phyloP scores from a whole-genome alignment of 2,113 vertebrate species.

The Bos taurus region DNA sequence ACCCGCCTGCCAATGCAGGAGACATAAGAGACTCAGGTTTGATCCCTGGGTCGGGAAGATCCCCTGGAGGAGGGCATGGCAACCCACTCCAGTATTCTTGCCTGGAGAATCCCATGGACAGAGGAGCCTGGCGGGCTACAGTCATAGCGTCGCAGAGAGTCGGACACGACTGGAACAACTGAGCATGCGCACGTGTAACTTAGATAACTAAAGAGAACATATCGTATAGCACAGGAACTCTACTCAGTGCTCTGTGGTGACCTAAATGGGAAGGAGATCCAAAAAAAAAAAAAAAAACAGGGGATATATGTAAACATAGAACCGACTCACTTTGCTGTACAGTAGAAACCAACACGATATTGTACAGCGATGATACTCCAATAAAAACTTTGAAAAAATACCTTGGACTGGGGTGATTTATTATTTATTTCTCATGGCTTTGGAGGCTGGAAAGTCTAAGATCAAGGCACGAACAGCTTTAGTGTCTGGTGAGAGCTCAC shows the following conservation, averaged over 20 bases:
- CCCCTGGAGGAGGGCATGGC: neutral
- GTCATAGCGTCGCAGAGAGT: neutral
- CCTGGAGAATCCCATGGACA: neutral
- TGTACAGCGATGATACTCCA: neutral
- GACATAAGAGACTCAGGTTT: neutral
- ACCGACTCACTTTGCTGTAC: neutral
- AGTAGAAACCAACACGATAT: neutral
- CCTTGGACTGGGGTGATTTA: neutral
- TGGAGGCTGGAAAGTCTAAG: neutral
- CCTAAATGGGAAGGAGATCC: neutral
- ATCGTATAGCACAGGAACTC: rapidly evolving
- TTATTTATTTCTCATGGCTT: neutral
- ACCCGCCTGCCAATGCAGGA: neutral
- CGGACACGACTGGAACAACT: rapidly evolving
- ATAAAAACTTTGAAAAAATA: neutral
- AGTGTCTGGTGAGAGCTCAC: neutral
- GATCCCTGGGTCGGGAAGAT: neutral
- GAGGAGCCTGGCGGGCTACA: neutral
- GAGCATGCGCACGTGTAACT: neutral
- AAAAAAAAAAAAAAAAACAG: neutral
- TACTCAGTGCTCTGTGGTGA: neutral
- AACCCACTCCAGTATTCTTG: neutral
- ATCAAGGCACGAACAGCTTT: neutral
- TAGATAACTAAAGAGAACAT: neutral
- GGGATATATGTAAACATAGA: neutral